phyloP scores from a whole-genome alignment of 2,797 vertebrate genomes.

The Setipinna tenuifilis region DNA sequence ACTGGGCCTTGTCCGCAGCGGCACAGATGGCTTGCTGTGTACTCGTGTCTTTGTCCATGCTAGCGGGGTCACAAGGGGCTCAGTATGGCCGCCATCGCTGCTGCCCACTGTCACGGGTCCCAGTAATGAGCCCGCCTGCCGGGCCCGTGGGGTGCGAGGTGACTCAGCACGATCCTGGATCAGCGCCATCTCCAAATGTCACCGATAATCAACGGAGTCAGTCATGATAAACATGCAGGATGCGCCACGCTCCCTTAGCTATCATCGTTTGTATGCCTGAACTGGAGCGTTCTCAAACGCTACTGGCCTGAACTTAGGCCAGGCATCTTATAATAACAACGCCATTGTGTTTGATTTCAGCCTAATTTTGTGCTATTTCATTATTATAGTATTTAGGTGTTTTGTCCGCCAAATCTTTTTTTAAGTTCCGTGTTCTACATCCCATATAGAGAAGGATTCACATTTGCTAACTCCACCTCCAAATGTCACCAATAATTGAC shows the following conservation, averaged over 20 bases:
- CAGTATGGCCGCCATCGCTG: neutral
- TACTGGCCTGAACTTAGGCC: no score
- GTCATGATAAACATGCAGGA: neutral
- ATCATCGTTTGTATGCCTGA: no score
- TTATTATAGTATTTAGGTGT: no score
- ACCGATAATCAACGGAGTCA: constrained; percentile 25
- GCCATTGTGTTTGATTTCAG: no score
- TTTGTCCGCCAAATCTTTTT: no score
- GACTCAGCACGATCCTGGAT: neutral
- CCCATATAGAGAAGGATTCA: no score
- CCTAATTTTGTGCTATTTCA: no score
- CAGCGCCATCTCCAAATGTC: constrained; percentile 32
- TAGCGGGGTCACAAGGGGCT: neutral
- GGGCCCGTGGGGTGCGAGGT: neutral
- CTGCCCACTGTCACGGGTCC: neutral
- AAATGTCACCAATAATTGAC: constrained; percentile 35
- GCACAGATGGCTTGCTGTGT: constrained; percentile 4
- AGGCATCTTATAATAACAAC: no score
- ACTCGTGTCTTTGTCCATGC: neutral
- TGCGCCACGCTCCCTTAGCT: no score
- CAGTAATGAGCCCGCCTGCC: constrained; percentile 1
- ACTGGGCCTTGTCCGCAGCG: neutral
- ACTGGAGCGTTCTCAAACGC: no score
- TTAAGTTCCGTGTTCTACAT: no score
- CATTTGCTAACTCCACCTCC: neutral